phyloP scores from a whole-genome alignment of 1,140 invertebrate species.

The Drosophila repletoides region DNA sequence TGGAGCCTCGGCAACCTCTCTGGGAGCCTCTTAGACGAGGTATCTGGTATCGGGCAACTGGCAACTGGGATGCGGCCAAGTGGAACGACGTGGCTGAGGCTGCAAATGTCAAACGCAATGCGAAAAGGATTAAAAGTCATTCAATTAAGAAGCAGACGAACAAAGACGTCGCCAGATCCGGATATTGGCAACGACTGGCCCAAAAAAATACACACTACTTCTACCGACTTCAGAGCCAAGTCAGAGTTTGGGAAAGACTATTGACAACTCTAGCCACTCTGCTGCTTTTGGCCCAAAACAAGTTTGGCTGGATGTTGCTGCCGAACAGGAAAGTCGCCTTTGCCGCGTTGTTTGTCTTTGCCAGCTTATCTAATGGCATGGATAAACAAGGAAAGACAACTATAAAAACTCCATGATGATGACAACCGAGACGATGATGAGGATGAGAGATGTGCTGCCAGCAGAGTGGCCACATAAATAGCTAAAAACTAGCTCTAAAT shows the following conservation, averaged over 20 bases:
- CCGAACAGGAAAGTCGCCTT: slow-evolving; percentile 33
- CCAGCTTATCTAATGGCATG: slow-evolving; percentile 75
- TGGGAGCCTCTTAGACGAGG: no score
- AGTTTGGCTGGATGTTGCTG: slow-evolving; percentile 39
- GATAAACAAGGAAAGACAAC: slow-evolving; percentile 69
- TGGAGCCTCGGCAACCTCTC: no score
- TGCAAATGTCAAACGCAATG: slow-evolving; percentile 74
- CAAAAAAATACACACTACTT: background rate
- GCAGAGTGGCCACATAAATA: no score
- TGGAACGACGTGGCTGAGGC: slow-evolving; percentile 40
- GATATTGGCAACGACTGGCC: slow-evolving; percentile 17
- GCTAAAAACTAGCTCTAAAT: no score
- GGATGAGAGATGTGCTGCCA: background rate
- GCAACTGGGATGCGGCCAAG: slow-evolving; percentile 24
- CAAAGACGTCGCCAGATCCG: slow-evolving; percentile 28
- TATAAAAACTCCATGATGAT: slow-evolving; percentile 11
- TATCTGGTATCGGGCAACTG: no score
- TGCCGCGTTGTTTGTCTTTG: slow-evolving; percentile 67
- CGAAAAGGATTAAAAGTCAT: slow-evolving; percentile 80
- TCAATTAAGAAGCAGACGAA: slow-evolving; percentile 64
- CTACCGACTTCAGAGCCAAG: background rate
- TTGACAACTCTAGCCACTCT: slow-evolving; percentile 8
- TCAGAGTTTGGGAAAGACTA: no score
- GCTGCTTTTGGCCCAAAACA: slow-evolving; percentile 24
- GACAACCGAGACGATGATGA: background rate